Conservation (phyloP, 2,888 invertebrate species). For the Papilio gigon region DNA sequence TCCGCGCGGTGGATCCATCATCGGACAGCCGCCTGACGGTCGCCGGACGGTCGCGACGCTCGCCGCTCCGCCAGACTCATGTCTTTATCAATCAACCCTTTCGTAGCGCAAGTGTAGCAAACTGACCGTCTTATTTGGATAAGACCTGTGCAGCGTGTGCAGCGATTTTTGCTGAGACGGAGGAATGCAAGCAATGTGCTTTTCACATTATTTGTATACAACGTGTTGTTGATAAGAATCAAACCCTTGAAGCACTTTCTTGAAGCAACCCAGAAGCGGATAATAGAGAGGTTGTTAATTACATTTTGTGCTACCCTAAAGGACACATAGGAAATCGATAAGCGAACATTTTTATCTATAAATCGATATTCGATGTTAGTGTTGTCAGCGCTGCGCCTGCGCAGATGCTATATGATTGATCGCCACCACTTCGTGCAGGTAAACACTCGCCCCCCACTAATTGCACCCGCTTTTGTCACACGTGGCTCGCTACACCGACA, state of each 20-base stretch:
- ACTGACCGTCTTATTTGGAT: conserved; percentile 20
- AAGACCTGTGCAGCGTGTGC: not conserved
- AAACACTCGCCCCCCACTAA: conserved; percentile 51
- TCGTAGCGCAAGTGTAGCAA: conserved; percentile 43
- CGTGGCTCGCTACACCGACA: conserved; percentile 42
- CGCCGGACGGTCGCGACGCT: conserved; percentile 46
- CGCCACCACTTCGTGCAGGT: conserved; percentile 44
- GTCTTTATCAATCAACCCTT: conserved; percentile 52
- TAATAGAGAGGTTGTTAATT: no score
- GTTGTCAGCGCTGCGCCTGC: conserved; percentile 54
- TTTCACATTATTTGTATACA: no score
- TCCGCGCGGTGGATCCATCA: conserved; percentile 49
- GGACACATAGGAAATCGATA: not conserved
- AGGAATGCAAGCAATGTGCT: no score
- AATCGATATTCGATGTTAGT: conserved; percentile 19
- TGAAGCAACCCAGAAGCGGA: no score
- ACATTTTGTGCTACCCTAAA: not conserved
- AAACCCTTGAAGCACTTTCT: no score
- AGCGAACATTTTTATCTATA: conserved; percentile 27
- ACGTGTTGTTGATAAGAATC: no score
- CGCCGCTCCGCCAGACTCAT: conserved; percentile 48
- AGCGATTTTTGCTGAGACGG: no score
- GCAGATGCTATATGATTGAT: conserved; percentile 58
- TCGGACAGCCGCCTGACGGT: conserved; percentile 42
- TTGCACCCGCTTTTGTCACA: conserved; percentile 54